Conservation (phyloP, 2,797 vertebrate species). For the Urosaurus nigricauda region DNA sequence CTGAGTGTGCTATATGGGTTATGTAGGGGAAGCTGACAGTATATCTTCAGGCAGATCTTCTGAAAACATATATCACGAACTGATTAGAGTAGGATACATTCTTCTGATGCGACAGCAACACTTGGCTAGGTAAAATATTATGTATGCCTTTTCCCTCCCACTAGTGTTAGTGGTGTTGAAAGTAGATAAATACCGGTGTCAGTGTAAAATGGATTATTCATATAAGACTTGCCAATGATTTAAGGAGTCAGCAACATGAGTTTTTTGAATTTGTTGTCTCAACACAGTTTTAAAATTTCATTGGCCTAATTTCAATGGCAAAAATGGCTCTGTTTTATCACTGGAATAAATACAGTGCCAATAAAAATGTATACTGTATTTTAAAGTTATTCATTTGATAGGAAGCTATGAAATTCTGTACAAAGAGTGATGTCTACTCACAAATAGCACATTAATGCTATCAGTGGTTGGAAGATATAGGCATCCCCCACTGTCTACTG, state of each 20-base stretch:
- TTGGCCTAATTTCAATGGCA: not conserved
- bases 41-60: not conserved
- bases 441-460: not conserved
- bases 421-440: not conserved
- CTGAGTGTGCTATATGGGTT: not conserved
- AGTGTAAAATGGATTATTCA: slow-evolving; percentile 8
- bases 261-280: slow-evolving; percentile 2
- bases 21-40: not conserved
- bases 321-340: slow-evolving; percentile 21
- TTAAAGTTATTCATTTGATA: not conserved
- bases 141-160: not conserved
- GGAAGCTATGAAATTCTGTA: not conserved
- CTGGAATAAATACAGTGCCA: slow-evolving; percentile 23
- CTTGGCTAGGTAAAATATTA: not conserved
- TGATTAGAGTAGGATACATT: not conserved
- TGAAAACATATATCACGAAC: not conserved
- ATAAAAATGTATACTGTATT: not conserved
- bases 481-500: not conserved
- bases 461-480: not conserved
- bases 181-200: not conserved
- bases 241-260: not conserved
- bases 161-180: not conserved
- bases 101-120: not conserved
- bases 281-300: not conserved
- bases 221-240: slow-evolving; percentile 16